Base-by-base conservation (phyloP, 2,888 invertebrate genomes). In the Drosophila siamana region DNA sequence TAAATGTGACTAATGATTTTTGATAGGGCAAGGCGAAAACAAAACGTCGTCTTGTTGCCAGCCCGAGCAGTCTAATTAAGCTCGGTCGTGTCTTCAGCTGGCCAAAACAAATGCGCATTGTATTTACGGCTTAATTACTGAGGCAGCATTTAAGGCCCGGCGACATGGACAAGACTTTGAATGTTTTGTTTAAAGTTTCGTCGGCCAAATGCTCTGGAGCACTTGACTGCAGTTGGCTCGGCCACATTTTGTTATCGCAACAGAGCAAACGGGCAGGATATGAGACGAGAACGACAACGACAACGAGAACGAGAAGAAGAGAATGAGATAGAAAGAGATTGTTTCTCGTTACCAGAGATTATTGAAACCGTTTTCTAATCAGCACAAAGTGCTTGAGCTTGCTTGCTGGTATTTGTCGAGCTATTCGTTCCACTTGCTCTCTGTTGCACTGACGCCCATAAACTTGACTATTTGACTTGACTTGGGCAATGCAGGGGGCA, bases 361-460 rank as follows among this genome's bases (percentile, higher is more conserved):
- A 81, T 82, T 84, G 81, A 79, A 79, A 78, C 65, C 56, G 56
- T 80, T 82, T 83, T 84, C 85, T 84, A 84, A 84, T 84, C 83
- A 85, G 74, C 67, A 77, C 67, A 84, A 74, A 84, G 83, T 83
- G 83, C 77, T 78, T 40, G 65, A 36, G 48, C 54, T 48, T 52
- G n/a, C n/a, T 47, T 61, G 33, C 57, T 64, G 52, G 56, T 57
- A 43, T 30, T 57, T 64, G 44, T 22, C 22, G 15, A 24, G 33
- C 44, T 8, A 44, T 44, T 55, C 13, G 55, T 33, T 33, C 33
- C 26, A 47, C 52, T 61, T 57, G 51, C 40, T 51, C 30, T 13
- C 46, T 26, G 16, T 41, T 28, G 41, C 43, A 33, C 40, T 43
- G 41, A 28, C 28, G 43, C 36, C 60, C 63, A 65, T 82, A 78